Base-by-base conservation (phyloP, 1,140 invertebrate genomes). In the Drosophila erecta region DNA sequence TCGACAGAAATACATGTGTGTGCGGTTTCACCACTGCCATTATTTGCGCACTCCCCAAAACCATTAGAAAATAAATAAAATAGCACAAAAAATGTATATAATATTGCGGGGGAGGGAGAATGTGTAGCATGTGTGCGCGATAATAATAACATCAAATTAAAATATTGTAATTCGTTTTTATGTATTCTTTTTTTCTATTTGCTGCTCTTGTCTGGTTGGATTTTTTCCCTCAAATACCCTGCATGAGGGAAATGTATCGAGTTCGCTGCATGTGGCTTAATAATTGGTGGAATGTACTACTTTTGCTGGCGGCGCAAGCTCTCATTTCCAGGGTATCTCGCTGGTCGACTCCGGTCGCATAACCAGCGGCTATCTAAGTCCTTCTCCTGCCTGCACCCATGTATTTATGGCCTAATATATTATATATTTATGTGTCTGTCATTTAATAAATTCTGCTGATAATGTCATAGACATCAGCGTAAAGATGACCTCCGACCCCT, bases 351-450 rank as follows among this genome's bases (percentile, higher is more conserved):
- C 33, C 11, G 20, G 6, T 8, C 15, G 15, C 7, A 1, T 4
- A 14, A 7, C 7, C 33, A 37, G 10, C 10, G 38, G 47, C 61
- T 67, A 69, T 69, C 47, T 38, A 37, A 11, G 33, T 49, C 20
- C 37, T 20, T 20, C 20, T 4, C 30, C 22, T 35, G 30, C 11
- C 27, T 24, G 30, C 56, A 24, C 56, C 33, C 62, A 60, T 40
- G 69, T 77, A 70, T 77, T 77, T 77, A 77, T 77, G 74, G 75
- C 75, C 56, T 70, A 71, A 77, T 77, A 77, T 77, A 77, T 77
- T 77, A 77, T 71, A 77, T 77, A 77, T 77, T 77, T 77, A 77
- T 77, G 75, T 77, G 75, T 70, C 75, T 77, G 75, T 77, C 75
- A 77, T 77, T 77, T 77, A 77, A 77, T 77, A 77, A 77, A 77